Conservation (phyloP, 2,113 vertebrate genomes). For the Onychostoma macrolepis region DNA sequence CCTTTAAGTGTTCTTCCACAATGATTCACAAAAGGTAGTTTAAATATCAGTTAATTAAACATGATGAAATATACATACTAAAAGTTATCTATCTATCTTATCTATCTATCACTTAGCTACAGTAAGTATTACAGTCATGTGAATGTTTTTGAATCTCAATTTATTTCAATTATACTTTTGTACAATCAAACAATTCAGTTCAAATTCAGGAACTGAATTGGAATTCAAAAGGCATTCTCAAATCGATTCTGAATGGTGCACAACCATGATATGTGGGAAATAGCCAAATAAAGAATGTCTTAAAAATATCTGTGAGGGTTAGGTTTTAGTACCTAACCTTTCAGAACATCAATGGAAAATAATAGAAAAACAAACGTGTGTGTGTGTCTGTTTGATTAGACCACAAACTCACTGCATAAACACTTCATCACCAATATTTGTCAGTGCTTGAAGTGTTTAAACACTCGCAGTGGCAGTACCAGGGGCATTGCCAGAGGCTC, state of each 20-base stretch:
- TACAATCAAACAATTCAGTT: background rate
- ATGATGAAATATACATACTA: too few species aligned
- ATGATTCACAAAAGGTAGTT: too few species aligned
- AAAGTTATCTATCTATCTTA: too few species aligned
- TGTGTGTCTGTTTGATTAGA: conserved; percentile 19
- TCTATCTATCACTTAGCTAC: background rate
- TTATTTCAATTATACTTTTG: background rate
- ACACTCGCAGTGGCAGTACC: conserved; percentile 37
- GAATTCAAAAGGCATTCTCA: background rate
- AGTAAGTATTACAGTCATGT: background rate
- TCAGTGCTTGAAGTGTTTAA: conserved; percentile 32
- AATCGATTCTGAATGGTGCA: background rate
- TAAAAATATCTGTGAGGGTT: background rate
- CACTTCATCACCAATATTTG: conserved; percentile 46
- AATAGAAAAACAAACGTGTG: background rate
- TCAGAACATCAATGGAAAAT: background rate
- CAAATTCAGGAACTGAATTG: background rate
- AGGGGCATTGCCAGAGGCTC: conserved; percentile 45
- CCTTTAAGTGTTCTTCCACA: too few species aligned
- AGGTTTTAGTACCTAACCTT: background rate
- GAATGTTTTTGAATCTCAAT: background rate
- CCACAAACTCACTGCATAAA: conserved; percentile 27
- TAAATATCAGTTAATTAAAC: too few species aligned
- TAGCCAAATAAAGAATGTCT: background rate
- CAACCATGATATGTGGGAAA: background rate